Evolutionary conservation across 2,888 invertebrate species (phyloP).

Genomic region (Lasioglossum villosulum): DNA sequence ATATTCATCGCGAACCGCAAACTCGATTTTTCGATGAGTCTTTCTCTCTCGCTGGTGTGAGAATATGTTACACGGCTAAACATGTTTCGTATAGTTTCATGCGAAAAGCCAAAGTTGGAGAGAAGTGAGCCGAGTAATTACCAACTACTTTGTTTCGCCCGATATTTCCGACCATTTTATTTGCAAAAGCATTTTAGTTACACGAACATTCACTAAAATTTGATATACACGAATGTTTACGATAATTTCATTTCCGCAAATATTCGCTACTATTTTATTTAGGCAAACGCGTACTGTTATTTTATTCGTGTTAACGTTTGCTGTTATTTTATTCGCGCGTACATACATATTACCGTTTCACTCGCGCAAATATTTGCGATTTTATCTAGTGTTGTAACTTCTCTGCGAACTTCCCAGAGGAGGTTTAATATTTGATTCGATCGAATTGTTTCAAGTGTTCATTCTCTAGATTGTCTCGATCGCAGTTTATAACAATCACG

Average conservation of each 20-base stretch:
- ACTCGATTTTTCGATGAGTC: background rate
- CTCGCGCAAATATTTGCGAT: background rate
- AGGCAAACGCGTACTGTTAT: background rate
- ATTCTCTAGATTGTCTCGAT: background rate
- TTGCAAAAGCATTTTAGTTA: background rate
- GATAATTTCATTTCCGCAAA: background rate
- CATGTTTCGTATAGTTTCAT: background rate
- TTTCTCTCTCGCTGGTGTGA: background rate
- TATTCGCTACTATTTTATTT: background rate
- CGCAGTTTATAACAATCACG: background rate
- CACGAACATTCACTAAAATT: background rate
- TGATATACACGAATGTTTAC: background rate
- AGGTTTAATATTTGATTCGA: background rate
- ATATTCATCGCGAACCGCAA: background rate
- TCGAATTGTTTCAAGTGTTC: background rate
- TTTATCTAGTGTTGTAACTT: background rate
- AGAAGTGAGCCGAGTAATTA: background rate
- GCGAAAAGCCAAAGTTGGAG: background rate
- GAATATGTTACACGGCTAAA: background rate
- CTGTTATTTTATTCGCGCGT: background rate
- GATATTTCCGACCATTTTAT: background rate
- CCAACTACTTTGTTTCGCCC: background rate
- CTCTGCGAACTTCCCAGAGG: background rate
- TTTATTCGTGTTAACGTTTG: background rate
- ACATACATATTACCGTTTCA: background rate